A percentile compares a stretch with the other conserved stretches of the same genome.
Conservation (phyloP, 2,113 vertebrate genomes). For the Cephalopholis sonnerati region DNA sequence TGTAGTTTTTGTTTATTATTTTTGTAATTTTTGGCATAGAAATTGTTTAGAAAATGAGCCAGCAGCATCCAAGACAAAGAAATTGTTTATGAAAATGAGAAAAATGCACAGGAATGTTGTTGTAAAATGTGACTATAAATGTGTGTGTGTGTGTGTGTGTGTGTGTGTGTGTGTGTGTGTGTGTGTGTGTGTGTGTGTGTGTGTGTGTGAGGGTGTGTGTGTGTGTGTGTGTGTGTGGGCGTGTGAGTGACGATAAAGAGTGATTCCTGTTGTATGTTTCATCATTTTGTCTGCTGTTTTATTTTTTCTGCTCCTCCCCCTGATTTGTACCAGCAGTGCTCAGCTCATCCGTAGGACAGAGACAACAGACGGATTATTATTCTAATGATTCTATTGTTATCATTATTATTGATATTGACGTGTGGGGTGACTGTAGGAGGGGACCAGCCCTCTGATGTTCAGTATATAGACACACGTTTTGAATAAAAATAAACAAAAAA, state of each 20-base stretch:
- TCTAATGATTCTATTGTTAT: conserved; percentile 71
- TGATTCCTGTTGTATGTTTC: neutral
- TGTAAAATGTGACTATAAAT: neutral
- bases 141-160: neutral
- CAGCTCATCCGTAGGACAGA: conserved; percentile 37
- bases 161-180: neutral
- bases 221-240: neutral
- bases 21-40: neutral
- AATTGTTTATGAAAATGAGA: neutral
- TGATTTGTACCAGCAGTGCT: conserved; percentile 72
- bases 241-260: neutral
- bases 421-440: conserved; percentile 75
- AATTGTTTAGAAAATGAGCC: neutral
- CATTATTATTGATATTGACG: conserved; percentile 75
- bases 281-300: neutral
- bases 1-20: conserved; percentile 20
- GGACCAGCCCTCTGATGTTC: conserved; percentile 75
- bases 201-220: neutral
- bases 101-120: conserved; percentile 1
- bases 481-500: conserved; percentile 71
- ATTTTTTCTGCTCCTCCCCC: conserved; percentile 29
- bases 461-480: conserved; percentile 82
- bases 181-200: neutral
- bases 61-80: neutral
- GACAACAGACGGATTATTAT: conserved; percentile 50